A percentile compares a stretch with the other conserved stretches of the same genome.
These are phyloP conservation scores for Dioctria linearis DNA, from an alignment of 2,888 invertebrate species.

Conservation along the genomic window DNA sequence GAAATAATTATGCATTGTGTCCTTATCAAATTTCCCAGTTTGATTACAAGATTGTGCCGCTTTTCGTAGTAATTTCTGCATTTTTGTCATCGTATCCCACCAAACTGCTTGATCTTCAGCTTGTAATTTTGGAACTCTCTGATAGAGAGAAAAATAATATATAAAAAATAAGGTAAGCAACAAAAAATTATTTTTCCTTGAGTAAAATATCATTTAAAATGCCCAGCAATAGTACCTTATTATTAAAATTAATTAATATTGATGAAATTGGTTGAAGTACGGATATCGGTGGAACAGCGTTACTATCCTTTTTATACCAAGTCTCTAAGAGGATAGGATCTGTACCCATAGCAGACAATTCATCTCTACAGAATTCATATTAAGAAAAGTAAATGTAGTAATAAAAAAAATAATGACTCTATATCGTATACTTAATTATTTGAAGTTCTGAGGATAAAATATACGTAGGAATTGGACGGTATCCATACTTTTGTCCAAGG, in stretches of 20 bases:
- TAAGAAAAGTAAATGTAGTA: neutral
- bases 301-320: conserved; percentile 97
- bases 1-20: conserved; percentile 97
- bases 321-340: conserved; percentile 88
- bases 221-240: conserved; percentile 80
- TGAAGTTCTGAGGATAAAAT: conserved; percentile 93
- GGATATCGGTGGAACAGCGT: conserved; percentile 95
- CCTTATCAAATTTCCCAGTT: conserved; percentile 88
- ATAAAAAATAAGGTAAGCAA: too few relatives aligned
- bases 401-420: too few relatives aligned
- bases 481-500: conserved; percentile 98
- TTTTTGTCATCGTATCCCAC: conserved; percentile 97
- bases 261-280: conserved; percentile 98
- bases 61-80: conserved; percentile 95
- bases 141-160: neutral
- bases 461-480: conserved; percentile 96
- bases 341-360: conserved; percentile 85
- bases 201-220: neutral
- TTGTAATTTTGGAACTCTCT: conserved; percentile 95
- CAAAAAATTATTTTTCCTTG: neutral
- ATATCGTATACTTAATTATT: conserved; percentile 74
- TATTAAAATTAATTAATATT: conserved; percentile 96
- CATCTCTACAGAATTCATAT: conserved; percentile 75
- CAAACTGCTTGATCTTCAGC: conserved; percentile 96
- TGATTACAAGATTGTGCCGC: conserved; percentile 89